phyloP scores from a whole-genome alignment of 2,797 vertebrate species.

The Huso huso region DNA sequence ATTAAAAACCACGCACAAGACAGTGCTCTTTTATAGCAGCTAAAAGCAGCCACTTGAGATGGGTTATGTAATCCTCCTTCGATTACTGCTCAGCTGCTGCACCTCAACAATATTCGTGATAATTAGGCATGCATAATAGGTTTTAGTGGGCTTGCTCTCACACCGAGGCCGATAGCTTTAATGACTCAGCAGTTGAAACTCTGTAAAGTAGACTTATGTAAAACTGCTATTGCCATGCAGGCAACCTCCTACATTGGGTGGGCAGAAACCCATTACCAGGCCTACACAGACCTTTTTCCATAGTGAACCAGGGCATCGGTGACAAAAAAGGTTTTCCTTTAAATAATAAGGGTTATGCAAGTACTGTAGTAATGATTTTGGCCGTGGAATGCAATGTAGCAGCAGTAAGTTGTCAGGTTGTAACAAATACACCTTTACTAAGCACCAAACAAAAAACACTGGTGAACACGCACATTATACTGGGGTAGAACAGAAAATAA shows the following conservation, averaged over 20 bases:
- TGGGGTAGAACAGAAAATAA: too few relatives aligned
- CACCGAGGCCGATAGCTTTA: not conserved
- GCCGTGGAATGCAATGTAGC: too few relatives aligned
- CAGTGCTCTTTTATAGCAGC: conserved; percentile 47
- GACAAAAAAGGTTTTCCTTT: conserved; percentile 4
- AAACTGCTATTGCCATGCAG: conserved; percentile 2
- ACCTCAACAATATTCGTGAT: conserved; percentile 4
- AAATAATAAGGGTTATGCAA: conserved; percentile 5
- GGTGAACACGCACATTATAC: too few relatives aligned
- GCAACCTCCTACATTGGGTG: conserved; percentile 4
- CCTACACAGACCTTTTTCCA: conserved; percentile 1
- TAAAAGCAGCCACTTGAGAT: conserved; percentile 65
- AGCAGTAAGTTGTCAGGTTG: too few relatives aligned
- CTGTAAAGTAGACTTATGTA: conserved; percentile 6
- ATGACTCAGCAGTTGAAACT: conserved; percentile 19
- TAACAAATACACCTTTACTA: too few relatives aligned
- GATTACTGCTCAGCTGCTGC: conserved; percentile 41
- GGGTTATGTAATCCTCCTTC: conserved; percentile 61
- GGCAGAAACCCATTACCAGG: not conserved
- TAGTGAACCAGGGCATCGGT: not conserved
- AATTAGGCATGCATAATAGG: conserved; percentile 12
- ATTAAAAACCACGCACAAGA: conserved; percentile 49
- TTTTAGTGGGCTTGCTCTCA: conserved; percentile 4
- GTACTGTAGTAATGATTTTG: too few relatives aligned
- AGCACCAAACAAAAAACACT: too few relatives aligned